A percentile compares a stretch with the other conserved stretches of the same genome.
Evolutionary conservation across 2,888 invertebrate genomes (phyloP).

Genomic region (Sesamia inferens): DNA sequence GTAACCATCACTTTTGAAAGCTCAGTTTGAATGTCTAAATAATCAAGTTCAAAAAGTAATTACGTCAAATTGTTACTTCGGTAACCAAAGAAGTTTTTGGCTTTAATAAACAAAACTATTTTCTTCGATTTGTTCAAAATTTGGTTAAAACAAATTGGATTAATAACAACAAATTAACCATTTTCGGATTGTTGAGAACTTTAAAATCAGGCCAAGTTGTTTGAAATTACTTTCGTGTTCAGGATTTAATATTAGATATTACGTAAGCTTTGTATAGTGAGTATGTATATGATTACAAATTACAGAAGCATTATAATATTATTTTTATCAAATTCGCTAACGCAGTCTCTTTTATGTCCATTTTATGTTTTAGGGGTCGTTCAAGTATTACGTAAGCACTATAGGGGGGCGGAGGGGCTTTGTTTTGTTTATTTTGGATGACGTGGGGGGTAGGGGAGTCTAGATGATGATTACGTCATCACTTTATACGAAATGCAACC

Average conservation of each 20-base stretch:
- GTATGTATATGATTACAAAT: background rate
- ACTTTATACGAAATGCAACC: too few relatives aligned
- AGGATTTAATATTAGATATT: background rate
- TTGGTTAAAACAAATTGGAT: background rate
- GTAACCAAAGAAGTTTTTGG: background rate
- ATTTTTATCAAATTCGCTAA: background rate
- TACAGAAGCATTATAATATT: background rate
- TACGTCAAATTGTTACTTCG: slow-evolving; percentile 8
- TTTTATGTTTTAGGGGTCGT: background rate
- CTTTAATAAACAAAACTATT: slow-evolving; percentile 20
- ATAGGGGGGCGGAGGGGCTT: too few relatives aligned
- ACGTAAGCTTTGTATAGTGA: too few relatives aligned
- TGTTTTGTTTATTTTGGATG: too few relatives aligned
- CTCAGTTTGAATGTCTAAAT: slow-evolving; percentile 4
- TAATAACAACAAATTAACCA: background rate
- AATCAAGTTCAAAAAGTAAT: background rate
- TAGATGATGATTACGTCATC: too few relatives aligned
- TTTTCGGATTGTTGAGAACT: slow-evolving; percentile 1
- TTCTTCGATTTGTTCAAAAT: background rate
- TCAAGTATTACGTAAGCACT: too few relatives aligned
- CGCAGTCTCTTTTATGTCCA: background rate
- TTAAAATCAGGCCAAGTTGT: background rate
- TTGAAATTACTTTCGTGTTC: background rate
- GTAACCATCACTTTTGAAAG: background rate
- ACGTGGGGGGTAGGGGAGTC: too few relatives aligned